Evolutionary conservation across 2,888 invertebrate species (phyloP), one percentile per base, ranked within the genome.

Genomic region (Ephialtes manifestator): DNA sequence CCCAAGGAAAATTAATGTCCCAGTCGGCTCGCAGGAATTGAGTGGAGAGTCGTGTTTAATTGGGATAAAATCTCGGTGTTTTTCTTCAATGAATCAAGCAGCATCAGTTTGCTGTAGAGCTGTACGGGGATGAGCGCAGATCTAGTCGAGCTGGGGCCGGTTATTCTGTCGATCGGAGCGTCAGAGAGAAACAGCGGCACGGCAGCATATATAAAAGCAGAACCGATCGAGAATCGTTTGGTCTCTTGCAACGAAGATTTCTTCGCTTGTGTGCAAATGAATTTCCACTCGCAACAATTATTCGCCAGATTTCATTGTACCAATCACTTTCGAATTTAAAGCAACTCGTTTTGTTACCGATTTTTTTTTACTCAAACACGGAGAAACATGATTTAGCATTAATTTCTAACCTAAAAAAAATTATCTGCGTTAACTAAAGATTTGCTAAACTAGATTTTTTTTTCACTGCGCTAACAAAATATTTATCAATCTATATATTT

Each of bases 41-140:
- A 91, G 90, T 90, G 89, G 89, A 89, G 90, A 90, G 88, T 90
- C 90, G 90, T 91, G 90, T 91, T 85, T 91, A 91, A 92, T 91
- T 92, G 89, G 91, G 90, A 91, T 91, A 90, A 91, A 91, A 90
- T 86, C 89, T 87, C 86, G 88, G 71, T 87, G 89, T 91, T 91
- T 92, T 91, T 92, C 90, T 90, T 90, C 91, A 91, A 92, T 92
- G 92, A 89, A 92, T 88, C 88, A 87, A 89, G 86, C 86, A 60
- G 79, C 87, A 83, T 58, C 70, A 46, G 70, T 35, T 48, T 48
- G 65, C 58, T 46, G 72, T 51, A 53, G 63, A 58, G 77, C 18
- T 60, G 39, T 63, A 53, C 46, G 60, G 75, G 39, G 51, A 13
- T 55, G 53, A 79, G 79, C 51, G 53, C 58, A 70, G 70, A 71